Evolutionary conservation across 2,888 invertebrate species (phyloP).

Genomic region (Nipponacmea schrenckii): DNA sequence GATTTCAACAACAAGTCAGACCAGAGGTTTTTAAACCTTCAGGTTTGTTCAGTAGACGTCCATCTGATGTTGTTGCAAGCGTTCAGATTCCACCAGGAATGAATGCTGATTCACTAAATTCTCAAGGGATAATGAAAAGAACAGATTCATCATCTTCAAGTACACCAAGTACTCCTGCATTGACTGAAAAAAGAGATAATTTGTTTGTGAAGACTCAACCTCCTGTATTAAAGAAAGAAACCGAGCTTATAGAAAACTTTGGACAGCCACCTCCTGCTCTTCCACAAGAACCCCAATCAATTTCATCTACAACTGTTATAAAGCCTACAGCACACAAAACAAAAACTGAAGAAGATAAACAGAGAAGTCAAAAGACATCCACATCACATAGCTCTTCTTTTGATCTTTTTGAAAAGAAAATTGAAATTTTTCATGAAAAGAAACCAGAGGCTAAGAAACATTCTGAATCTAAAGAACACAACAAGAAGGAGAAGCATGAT

Average conservation of each 20-base stretch:
- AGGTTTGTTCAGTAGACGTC: neutral
- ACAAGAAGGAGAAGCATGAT: conserved; percentile 23
- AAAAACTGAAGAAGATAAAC: neutral
- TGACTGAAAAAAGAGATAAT: neutral
- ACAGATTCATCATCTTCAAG: conserved; percentile 11
- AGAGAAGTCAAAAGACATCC: neutral
- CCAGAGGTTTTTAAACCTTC: neutral
- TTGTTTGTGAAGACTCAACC: neutral
- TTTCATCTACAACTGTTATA: conserved; percentile 1
- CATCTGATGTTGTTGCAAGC: neutral
- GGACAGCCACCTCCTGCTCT: neutral
- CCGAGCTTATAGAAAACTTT: neutral
- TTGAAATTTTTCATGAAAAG: conserved; percentile 6
- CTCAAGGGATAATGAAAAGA: neutral
- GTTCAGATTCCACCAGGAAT: neutral
- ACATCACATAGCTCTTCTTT: conserved; percentile 18
- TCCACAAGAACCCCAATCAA: neutral
- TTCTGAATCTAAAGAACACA: conserved; percentile 27
- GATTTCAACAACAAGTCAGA: neutral
- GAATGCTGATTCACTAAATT: neutral
- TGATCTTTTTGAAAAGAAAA: conserved; percentile 15
- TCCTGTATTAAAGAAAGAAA: neutral
- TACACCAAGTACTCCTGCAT: neutral
- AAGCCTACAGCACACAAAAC: neutral
- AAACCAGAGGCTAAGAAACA: conserved; percentile 23